Evolutionary conservation across 2,797 vertebrate species (phyloP), one percentile per base, ranked within the genome.

Genomic region (Crypturellus tataupa): DNA sequence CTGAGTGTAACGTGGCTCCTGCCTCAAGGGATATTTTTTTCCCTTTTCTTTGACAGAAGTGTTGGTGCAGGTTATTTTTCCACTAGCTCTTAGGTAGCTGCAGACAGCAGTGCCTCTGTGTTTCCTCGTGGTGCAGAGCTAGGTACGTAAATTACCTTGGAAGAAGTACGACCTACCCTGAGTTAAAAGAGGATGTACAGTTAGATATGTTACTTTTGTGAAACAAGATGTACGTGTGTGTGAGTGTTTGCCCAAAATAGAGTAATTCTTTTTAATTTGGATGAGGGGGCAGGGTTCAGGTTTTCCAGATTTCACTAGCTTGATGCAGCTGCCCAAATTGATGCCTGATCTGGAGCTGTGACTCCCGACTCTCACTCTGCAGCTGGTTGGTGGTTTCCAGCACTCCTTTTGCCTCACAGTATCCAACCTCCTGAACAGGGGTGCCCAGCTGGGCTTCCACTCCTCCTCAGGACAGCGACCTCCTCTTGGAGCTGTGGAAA

Each of bases 41-140:
- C 20, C 59, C 70, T 69, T 42, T 53, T 64, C 3, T 0, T 62
- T 82, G 75, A 44, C 85, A 90, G 63, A 29, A 72, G 49, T 53
- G 33, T 84, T 71, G 69, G 77, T 67, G 63, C 71, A 58, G 75
- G 68, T 90, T 81, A 46, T 76, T 92, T 89, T 87, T 82, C 62
- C 46, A 27, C 92, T 67, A 85, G 49, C 1, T 3, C 49, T 49
- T 62, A 46, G 49, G 67, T 71, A 42, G 79, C 19, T 75, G 59
- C 56, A 80, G 62, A 40, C 62, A 85, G 73, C 33, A 53, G 55
- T 51, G 62, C 42, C 40, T 0, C 1, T 51, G 64, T 37, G 37
- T 85, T 89, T 92, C 56, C 49, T 83, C 0, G 0, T 55, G 70
- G 18, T 89, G 79, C 44, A 18, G 51, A 85, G 77, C 65, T 83